phyloP scores from a whole-genome alignment of 2,797 vertebrate species.

The Poliocrania exsul region DNA sequence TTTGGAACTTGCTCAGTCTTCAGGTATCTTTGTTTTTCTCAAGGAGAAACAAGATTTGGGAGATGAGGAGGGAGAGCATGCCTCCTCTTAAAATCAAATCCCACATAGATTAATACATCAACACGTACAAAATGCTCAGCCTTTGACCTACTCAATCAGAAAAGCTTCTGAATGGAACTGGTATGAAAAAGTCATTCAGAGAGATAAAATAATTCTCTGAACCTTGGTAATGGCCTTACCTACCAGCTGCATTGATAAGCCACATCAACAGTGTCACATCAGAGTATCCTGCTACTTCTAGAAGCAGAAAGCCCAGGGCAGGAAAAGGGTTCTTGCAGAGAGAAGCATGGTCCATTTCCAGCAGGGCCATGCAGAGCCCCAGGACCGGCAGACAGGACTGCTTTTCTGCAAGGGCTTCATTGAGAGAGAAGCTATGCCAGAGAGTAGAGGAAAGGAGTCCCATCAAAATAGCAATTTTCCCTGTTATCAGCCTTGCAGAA shows the following conservation, averaged over 20 bases:
- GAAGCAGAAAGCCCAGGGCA: background rate
- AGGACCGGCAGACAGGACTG: background rate
- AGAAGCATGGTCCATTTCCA: background rate
- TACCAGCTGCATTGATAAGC: background rate
- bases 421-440: fast-evolving
- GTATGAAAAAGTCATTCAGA: background rate
- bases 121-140: background rate
- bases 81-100: background rate
- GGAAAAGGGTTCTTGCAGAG: background rate
- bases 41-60: background rate
- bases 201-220: background rate
- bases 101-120: background rate
- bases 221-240: background rate
- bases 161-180: background rate
- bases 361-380: fast-evolving
- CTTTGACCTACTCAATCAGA: background rate
- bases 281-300: background rate
- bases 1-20: background rate
- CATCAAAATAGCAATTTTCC: background rate
- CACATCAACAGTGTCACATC: background rate
- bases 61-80: background rate
- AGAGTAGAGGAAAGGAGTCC: background rate
- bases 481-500: background rate
- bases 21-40: background rate
- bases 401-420: fast-evolving